A percentile compares a stretch with the other conserved stretches of the same genome.
Evolutionary conservation across 2,888 invertebrate genomes (phyloP).

Genomic region (Andricus quercusramuli): DNA sequence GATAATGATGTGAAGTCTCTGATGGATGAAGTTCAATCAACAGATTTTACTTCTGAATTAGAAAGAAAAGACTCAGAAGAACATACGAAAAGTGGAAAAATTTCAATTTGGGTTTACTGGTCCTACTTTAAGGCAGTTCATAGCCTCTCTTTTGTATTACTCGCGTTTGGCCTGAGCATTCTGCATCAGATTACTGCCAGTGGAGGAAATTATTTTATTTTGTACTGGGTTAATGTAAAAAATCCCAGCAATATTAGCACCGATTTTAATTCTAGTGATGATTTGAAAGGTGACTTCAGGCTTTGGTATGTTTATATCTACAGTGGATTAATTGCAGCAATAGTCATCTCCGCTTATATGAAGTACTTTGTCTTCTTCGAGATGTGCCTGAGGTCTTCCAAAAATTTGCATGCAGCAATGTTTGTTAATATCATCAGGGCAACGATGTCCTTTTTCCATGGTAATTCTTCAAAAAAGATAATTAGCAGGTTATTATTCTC

Average conservation of each 20-base stretch:
- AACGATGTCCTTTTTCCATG: conserved; percentile 92
- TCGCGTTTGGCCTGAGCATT: conserved; percentile 64
- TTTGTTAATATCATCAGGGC: conserved; percentile 89
- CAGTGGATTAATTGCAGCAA: conserved; percentile 75
- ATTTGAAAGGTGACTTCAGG: conserved; percentile 55
- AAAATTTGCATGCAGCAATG: conserved; percentile 89
- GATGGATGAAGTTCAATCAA: conserved; percentile 49
- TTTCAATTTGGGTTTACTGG: conserved; percentile 61
- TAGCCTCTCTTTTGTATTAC: conserved; percentile 62
- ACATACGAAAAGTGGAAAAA: conserved; percentile 55
- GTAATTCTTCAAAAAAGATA: conserved; percentile 90
- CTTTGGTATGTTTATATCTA: conserved; percentile 81
- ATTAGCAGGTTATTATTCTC: conserved; percentile 81
- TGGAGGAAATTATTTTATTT: conserved; percentile 73
- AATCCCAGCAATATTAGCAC: conserved; percentile 64
- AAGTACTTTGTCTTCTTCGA: conserved; percentile 80
- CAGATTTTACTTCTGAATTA: not conserved
- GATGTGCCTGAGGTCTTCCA: conserved; percentile 89
- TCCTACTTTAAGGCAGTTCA: conserved; percentile 72
- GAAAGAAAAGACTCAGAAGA: conserved; percentile 29
- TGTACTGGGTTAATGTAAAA: conserved; percentile 81
- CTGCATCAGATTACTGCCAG: conserved; percentile 72
- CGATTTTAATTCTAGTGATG: conserved; percentile 32
- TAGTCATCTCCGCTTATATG: conserved; percentile 75
- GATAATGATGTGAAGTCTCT: conserved; percentile 41